These are phyloP conservation scores for Acanthurus tractus DNA, from an alignment of 2,797 vertebrate genomes.

Conservation along the genomic window DNA sequence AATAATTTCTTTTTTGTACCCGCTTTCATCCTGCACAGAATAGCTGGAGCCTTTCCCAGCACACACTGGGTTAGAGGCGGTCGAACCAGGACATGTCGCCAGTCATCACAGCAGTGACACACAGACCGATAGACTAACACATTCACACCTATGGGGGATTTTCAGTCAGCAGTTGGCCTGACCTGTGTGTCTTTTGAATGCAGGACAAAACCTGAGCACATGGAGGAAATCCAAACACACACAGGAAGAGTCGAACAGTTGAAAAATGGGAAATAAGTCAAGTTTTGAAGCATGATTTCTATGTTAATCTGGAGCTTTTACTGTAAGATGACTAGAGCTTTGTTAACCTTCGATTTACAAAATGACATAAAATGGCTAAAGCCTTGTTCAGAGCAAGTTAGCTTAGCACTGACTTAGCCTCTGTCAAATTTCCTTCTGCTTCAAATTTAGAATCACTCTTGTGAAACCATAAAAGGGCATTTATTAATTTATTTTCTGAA, in stretches of 20 bases:
- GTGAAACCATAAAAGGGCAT: neutral
- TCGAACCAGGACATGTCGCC: conserved; percentile 13
- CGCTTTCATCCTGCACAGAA: neutral
- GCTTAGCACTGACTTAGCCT: neutral
- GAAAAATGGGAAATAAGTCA: conserved; percentile 2
- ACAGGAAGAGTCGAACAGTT: neutral
- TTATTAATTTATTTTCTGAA: neutral
- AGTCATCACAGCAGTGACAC: conserved; percentile 19
- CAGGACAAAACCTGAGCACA: neutral
- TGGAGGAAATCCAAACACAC: neutral
- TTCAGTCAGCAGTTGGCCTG: neutral
- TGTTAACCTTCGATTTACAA: conserved; percentile 61
- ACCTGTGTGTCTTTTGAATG: neutral
- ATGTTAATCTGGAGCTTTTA: conserved; percentile 74
- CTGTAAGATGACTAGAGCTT: conserved; percentile 78
- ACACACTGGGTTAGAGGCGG: neutral
- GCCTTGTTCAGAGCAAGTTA: conserved; percentile 40
- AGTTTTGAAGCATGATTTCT: conserved; percentile 10
- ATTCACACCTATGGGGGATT: conserved; percentile 24
- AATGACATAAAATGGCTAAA: conserved; percentile 38
- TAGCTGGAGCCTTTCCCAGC: conserved; percentile 32
- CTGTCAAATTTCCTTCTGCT: neutral
- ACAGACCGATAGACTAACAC: conserved; percentile 4
- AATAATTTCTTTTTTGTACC: neutral
- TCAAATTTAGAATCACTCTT: neutral